A percentile compares a stretch with the other conserved stretches of the same genome.
Conservation (phyloP, 2,797 vertebrate species). For the Heteromormyrus szaboi region DNA sequence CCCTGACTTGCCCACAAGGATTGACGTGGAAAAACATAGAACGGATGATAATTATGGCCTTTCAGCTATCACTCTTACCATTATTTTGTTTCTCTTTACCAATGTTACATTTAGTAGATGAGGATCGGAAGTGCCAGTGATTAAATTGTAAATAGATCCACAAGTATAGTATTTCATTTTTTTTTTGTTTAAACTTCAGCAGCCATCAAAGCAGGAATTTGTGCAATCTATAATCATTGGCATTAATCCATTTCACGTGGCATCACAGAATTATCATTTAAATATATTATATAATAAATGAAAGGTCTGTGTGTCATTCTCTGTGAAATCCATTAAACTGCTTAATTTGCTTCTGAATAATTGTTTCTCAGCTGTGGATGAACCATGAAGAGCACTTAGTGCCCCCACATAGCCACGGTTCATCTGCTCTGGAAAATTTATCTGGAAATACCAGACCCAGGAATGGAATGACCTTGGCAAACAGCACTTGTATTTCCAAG, state of each 20-base stretch:
- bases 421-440: background rate
- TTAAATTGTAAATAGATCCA: constrained; percentile 11
- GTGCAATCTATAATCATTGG: constrained; percentile 21
- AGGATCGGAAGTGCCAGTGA: background rate
- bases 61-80: background rate
- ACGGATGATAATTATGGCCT: too few relatives aligned
- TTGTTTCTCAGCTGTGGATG: background rate
- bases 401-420: background rate
- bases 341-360: background rate
- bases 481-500: background rate
- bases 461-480: background rate
- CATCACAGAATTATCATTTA: background rate
- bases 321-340: background rate
- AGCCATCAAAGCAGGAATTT: background rate
- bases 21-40: background rate
- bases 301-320: background rate
- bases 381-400: background rate
- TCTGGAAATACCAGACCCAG: background rate
- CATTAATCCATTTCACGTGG: constrained; percentile 9
- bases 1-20: background rate
- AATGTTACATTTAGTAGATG: background rate
- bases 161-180: background rate
- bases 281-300: background rate
- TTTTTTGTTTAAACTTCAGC: background rate
- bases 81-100: background rate